Percentiles rank a stretch among this genome's conserved stretches.
Conservation (phyloP, 2,888 invertebrate species). For the Agrypnus murinus region DNA sequence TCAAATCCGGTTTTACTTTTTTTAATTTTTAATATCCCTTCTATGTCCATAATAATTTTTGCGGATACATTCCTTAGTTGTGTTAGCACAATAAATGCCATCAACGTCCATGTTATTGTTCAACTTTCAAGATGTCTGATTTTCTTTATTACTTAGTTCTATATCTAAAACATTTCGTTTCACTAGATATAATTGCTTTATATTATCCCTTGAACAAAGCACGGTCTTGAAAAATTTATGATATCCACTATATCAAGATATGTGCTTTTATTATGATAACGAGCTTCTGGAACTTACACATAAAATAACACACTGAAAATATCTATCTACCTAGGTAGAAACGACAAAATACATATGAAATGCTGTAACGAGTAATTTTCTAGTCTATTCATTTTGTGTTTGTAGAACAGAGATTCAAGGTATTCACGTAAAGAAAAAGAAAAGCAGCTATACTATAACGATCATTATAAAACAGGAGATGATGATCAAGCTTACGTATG, state of each 20-base stretch:
- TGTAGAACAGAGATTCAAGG: not conserved
- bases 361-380: conserved; percentile 11
- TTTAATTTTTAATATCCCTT: no score
- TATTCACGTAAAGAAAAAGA: not conserved
- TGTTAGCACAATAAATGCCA: no score
- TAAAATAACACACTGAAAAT: conserved; percentile 36
- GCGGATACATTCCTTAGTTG: no score
- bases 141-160: no score
- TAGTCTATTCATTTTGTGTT: not conserved
- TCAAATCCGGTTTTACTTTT: no score
- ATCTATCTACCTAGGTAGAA: conserved; percentile 12
- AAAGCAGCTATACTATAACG: not conserved
- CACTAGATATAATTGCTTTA: no score
- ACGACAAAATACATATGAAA: conserved; percentile 5
- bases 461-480: conserved; percentile 25
- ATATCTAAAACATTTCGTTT: no score
- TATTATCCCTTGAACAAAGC: conserved; percentile 26
- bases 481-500: conserved; percentile 32
- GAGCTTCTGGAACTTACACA: conserved; percentile 42
- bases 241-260: conserved; percentile 42
- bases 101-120: no score
- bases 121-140: no score
- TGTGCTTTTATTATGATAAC: conserved; percentile 48
- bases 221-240: conserved; percentile 41
- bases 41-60: no score